Conservation (phyloP, 2,797 vertebrate genomes). For the Loriculus beryllinus region DNA sequence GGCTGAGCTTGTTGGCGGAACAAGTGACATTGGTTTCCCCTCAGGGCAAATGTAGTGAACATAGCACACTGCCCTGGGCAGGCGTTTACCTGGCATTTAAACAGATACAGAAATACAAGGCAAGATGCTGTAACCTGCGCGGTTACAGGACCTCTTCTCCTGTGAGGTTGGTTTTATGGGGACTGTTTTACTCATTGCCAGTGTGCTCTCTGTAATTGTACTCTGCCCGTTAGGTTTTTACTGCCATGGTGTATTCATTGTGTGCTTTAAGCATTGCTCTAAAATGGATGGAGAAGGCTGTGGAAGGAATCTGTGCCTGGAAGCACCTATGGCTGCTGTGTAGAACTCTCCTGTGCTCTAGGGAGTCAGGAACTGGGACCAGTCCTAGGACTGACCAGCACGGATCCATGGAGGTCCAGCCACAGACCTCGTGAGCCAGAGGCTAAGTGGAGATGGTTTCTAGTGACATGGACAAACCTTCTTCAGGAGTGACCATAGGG, state of each 20-base stretch:
- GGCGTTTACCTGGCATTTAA: not conserved
- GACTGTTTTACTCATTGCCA: not conserved
- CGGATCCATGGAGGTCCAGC: not conserved
- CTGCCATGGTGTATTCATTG: not conserved
- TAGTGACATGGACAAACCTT: not conserved
- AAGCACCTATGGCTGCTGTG: fast-evolving
- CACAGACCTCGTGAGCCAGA: fast-evolving
- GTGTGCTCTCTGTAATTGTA: not conserved
- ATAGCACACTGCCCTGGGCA: not conserved
- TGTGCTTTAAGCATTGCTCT: not conserved
- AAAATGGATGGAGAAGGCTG: not conserved
- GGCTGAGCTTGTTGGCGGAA: not conserved
- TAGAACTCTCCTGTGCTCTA: not conserved
- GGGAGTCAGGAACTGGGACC: not conserved
- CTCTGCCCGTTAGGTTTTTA: not conserved
- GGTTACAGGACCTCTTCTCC: not conserved
- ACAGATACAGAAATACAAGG: not conserved
- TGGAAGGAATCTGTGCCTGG: not conserved
- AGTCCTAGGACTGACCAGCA: not conserved
- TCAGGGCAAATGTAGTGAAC: not conserved
- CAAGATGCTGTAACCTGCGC: not conserved
- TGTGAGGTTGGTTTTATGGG: not conserved
- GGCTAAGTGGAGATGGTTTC: fast-evolving
- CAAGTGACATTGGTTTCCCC: not conserved
- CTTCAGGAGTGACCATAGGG: not conserved